Percentiles rank a stretch among this genome's conserved stretches.
Evolutionary conservation across 2,113 vertebrate species (phyloP).

Genomic region (Chamaetylas fuelleborni): DNA sequence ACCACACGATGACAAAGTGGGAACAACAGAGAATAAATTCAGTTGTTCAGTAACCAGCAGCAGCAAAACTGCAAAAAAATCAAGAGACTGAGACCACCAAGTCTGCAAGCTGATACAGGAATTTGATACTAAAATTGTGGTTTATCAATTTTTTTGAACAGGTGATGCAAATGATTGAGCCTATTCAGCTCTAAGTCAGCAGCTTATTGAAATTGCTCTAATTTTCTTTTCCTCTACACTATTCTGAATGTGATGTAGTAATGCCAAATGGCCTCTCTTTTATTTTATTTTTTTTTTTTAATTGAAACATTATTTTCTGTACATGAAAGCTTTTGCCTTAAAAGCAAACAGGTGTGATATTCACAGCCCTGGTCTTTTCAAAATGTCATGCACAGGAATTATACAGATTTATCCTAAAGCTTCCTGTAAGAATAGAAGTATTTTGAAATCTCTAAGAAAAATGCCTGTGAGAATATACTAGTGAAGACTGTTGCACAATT

Average conservation of each 20-base stretch:
- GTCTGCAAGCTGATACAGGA: neutral
- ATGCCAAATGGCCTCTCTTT: neutral
- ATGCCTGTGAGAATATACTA: neutral
- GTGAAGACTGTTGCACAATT: neutral
- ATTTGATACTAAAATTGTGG: neutral
- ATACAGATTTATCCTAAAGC: neutral
- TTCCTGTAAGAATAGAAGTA: neutral
- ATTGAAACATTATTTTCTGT: slow-evolving; percentile 19
- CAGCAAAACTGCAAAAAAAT: neutral
- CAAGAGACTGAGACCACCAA: neutral
- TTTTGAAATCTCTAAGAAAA: neutral
- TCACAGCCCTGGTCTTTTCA: neutral
- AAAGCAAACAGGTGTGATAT: slow-evolving; percentile 37
- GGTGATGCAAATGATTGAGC: neutral
- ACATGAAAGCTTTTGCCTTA: slow-evolving; percentile 28
- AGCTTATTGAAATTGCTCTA: neutral
- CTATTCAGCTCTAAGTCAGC: neutral
- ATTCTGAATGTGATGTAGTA: neutral
- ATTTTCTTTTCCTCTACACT: neutral
- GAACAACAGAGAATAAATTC: neutral
- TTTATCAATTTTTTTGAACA: neutral
- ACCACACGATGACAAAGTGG: neutral
- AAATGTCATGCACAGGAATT: neutral
- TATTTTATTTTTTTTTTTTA: neutral
- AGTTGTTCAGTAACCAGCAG: neutral